A percentile compares a stretch with the other conserved stretches of the same genome.
Evolutionary conservation across 2,113 vertebrate genomes (phyloP).

Genomic region (Epinephelus lanceolatus): DNA sequence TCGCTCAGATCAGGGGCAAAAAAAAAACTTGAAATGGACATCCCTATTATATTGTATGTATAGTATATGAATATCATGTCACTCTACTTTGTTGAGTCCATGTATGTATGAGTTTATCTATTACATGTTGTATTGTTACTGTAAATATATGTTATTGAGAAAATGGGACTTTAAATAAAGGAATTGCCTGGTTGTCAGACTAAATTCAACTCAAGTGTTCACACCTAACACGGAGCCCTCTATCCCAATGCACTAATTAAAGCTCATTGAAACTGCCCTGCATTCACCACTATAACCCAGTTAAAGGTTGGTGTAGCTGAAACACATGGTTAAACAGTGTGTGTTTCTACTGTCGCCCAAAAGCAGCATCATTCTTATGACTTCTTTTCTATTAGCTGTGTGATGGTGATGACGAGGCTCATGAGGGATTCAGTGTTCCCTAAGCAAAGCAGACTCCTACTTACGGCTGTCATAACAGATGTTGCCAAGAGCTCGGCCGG

Average conservation of each 20-base stretch:
- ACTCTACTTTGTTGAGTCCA: too few species aligned
- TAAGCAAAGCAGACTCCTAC: slow-evolving; percentile 74
- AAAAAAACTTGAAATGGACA: too few species aligned
- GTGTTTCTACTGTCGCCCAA: not conserved
- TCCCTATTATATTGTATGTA: too few species aligned
- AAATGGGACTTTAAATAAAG: not conserved
- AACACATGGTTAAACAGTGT: slow-evolving; percentile 2
- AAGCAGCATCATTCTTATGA: not conserved
- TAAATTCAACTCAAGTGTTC: not conserved
- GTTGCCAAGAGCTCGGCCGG: slow-evolving; percentile 97
- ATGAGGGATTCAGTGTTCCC: slow-evolving; percentile 8
- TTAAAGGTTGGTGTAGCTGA: not conserved
- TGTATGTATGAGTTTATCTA: too few species aligned
- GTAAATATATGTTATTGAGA: too few species aligned
- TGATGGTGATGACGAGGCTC: slow-evolving; percentile 7
- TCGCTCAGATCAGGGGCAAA: too few species aligned
- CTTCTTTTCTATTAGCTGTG: not conserved
- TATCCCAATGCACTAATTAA: too few species aligned
- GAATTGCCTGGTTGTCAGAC: not conserved
- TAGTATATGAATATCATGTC: too few species aligned
- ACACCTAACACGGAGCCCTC: not conserved
- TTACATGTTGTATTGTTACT: too few species aligned
- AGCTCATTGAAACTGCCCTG: not conserved
- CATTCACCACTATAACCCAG: not conserved
- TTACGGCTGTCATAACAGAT: slow-evolving; percentile 99